A percentile compares a stretch with the other conserved stretches of the same genome.
Evolutionary conservation across 2,888 invertebrate genomes (phyloP).

Genomic region (Embidobia sp.): DNA sequence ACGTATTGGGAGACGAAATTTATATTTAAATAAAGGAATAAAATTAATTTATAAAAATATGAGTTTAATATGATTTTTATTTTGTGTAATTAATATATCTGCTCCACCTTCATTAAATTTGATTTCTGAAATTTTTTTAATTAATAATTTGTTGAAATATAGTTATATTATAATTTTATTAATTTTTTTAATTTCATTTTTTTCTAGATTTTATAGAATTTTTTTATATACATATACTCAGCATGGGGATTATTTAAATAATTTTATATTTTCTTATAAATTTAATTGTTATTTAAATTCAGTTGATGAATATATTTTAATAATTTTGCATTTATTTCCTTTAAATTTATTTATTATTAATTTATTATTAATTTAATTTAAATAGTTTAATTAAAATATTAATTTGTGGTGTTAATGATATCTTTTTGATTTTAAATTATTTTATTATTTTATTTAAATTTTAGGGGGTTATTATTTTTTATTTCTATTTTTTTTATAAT

Average conservation of each 20-base stretch:
- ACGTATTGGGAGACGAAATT: constrained; percentile 84
- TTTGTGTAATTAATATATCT: constrained; percentile 85
- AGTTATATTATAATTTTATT: constrained; percentile 81
- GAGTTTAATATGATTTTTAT: constrained; percentile 86
- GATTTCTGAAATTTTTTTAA: constrained; percentile 85
- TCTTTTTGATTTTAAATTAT: constrained; percentile 82
- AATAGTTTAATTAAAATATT: constrained; percentile 87
- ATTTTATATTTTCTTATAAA: constrained; percentile 78
- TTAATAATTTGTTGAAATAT: constrained; percentile 83
- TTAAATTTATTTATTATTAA: constrained; percentile 85
- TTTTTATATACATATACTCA: constrained; percentile 85
- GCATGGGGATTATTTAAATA: constrained; percentile 83
- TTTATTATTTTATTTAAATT: constrained; percentile 80
- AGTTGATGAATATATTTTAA: constrained; percentile 83
- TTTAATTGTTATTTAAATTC: constrained; percentile 35
- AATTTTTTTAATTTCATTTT: constrained; percentile 84
- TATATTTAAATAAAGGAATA: constrained; percentile 85
- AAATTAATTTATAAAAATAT: constrained; percentile 84
- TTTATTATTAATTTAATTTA: constrained; percentile 81
- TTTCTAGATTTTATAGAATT: constrained; percentile 86
- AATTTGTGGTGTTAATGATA: constrained; percentile 86
- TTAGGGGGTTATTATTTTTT: constrained; percentile 75
- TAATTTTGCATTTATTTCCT: constrained; percentile 85
- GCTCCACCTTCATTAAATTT: constrained; percentile 87
- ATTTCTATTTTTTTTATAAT: constrained; percentile 77